phyloP scores from a whole-genome alignment of 2,888 invertebrate genomes.

The Pachliopta kotzebuea region DNA sequence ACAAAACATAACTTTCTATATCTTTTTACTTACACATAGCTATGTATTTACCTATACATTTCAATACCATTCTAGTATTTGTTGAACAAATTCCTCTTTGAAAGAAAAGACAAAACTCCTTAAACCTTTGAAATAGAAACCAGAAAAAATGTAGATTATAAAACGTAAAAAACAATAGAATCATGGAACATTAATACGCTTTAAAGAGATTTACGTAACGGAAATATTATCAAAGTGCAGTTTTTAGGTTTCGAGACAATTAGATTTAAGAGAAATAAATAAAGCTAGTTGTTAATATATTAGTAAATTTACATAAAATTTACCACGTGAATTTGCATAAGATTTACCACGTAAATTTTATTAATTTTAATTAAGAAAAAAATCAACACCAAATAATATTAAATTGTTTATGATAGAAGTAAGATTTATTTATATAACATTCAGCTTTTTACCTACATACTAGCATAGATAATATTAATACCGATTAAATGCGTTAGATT shows the following conservation, averaged over 20 bases:
- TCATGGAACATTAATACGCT: constrained; percentile 18
- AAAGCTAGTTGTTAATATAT: constrained; percentile 39
- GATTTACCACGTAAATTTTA: too few relatives aligned
- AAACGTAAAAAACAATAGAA: neutral
- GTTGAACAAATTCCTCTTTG: neutral
- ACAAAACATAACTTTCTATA: neutral
- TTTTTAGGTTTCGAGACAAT: constrained; percentile 32
- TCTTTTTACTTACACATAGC: constrained; percentile 3
- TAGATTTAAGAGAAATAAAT: constrained; percentile 31
- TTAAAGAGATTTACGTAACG: constrained; percentile 21
- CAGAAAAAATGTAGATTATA: constrained; percentile 12
- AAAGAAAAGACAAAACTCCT: constrained; percentile 26
- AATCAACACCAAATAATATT: constrained; percentile 73
- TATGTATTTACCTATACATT: neutral
- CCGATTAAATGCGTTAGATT: neutral
- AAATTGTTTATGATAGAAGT: constrained; percentile 49
- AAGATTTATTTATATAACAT: constrained; percentile 38
- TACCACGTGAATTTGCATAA: constrained; percentile 40
- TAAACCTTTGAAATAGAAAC: constrained; percentile 16
- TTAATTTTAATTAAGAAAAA: constrained; percentile 50
- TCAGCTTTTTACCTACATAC: constrained; percentile 11
- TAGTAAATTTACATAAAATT: constrained; percentile 39
- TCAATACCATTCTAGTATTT: neutral
- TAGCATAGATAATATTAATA: neutral
- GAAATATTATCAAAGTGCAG: constrained; percentile 21